Evolutionary conservation across 2,113 vertebrate species (phyloP).

Genomic region (Poeciliopsis turrubarensis): DNA sequence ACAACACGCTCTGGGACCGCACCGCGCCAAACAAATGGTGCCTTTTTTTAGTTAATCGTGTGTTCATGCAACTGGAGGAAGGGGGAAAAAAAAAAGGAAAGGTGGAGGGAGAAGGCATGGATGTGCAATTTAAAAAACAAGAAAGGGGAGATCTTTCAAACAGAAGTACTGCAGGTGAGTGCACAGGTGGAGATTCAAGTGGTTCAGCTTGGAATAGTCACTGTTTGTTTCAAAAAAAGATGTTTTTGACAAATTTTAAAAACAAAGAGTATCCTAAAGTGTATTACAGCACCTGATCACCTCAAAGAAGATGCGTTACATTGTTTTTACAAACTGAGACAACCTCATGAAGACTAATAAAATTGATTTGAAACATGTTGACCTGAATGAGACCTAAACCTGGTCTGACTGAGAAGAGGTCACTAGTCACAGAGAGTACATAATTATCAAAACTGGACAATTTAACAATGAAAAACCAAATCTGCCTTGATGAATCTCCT

Average conservation of each 20-base stretch:
- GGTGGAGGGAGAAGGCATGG: background rate
- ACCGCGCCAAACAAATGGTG: slow-evolving; percentile 65
- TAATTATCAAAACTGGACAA: background rate
- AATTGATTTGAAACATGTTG: too few species aligned
- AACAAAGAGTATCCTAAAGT: background rate
- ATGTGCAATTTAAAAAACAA: slow-evolving; percentile 39
- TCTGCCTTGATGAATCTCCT: background rate
- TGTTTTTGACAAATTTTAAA: background rate
- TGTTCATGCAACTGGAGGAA: slow-evolving; percentile 57
- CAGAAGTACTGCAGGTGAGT: background rate
- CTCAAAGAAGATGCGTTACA: too few species aligned
- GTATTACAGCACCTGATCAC: background rate
- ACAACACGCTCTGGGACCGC: slow-evolving; percentile 66
- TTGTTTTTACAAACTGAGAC: too few species aligned
- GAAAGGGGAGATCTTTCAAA: slow-evolving; percentile 3
- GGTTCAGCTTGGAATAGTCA: background rate
- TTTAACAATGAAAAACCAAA: background rate
- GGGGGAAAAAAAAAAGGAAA: slow-evolving; percentile 12
- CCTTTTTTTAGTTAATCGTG: slow-evolving; percentile 72
- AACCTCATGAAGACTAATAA: too few species aligned
- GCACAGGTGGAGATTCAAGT: background rate
- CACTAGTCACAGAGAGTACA: background rate
- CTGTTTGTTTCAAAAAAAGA: background rate
- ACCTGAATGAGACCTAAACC: background rate
- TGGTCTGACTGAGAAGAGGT: background rate